Base-by-base conservation (phyloP, 2,888 invertebrate genomes). In the Thecophora atra region DNA sequence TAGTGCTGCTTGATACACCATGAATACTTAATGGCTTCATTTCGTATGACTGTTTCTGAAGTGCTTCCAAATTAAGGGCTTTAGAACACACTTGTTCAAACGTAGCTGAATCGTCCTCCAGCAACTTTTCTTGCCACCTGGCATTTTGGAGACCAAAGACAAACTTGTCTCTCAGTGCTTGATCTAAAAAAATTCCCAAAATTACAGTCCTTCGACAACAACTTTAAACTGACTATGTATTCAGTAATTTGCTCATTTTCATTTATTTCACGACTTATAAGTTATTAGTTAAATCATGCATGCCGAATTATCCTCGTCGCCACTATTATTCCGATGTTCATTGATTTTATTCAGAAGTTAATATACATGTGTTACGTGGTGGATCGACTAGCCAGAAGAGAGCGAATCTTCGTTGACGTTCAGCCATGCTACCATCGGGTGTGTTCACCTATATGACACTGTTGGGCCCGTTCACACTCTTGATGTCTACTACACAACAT, bases 41-140 rank as follows among this genome's bases (percentile, higher is more conserved):
- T 52, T 52, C 52, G 52, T 52, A 17, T 37, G 37, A 37, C 37
- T 37, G 37, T 37, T 37, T 37, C 37, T 37, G 37, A 37, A 37
- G 37, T 37, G 37, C 37, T 37, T 37, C 37, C 37, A 52, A 52
- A 19, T 52, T 19, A 19, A 52, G n/a, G 17, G 52, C 51, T n/a
- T 51, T 51, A n/a, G 51, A 5, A 5, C 17, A 52, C 19, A 1
- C 52, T 52, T 52, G 17, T 52, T 52, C 3, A 52, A 52, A 52
- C 19, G 17, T 52, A 19, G 17, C 52, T 30, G 63, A 66, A 17
- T 60, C 73, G 15, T 73, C 70, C 4, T 63, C 42, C 17, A 72
- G 52, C 52, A 72, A 26, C 19, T 72, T 73, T 47, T 73, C 60
- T 66, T 58, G 70, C 4, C 54, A 60, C 56, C 63, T 58, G 13